phyloP scores from a whole-genome alignment of 1,140 invertebrate genomes.

The Drosophila kanapiae region DNA sequence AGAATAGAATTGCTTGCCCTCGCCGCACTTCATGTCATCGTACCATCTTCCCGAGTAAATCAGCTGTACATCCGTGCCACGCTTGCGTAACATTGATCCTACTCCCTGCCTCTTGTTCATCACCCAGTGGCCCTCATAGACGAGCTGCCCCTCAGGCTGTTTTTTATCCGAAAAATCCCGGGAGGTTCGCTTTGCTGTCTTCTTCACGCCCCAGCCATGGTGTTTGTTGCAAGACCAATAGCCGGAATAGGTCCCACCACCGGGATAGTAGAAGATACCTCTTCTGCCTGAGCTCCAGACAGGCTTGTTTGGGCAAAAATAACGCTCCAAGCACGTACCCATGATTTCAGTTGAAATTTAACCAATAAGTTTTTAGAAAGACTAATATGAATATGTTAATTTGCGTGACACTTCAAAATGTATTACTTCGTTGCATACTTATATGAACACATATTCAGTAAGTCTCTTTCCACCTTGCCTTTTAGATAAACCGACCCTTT shows the following conservation, averaged over 20 bases:
- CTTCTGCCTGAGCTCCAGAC: conserved; percentile 59
- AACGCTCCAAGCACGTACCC: conserved; percentile 52
- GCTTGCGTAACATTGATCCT: conserved; percentile 68
- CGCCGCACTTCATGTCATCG: conserved; percentile 86
- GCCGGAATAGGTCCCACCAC: conserved; percentile 66
- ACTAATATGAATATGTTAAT: conserved; percentile 12
- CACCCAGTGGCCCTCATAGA: conserved; percentile 87
- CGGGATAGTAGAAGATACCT: conserved; percentile 60
- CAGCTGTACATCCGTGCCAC: conserved; percentile 47
- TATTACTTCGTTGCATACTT: conserved; percentile 7
- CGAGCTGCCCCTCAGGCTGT: conserved; percentile 58
- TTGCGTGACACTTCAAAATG: conserved; percentile 23
- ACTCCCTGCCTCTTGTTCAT: conserved; percentile 86
- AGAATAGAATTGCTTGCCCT: conserved; percentile 75
- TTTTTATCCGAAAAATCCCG: conserved; percentile 45
- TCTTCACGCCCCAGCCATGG: conserved; percentile 59
- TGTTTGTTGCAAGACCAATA: conserved; percentile 70
- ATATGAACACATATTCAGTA: neutral
- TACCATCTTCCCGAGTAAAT: conserved; percentile 86
- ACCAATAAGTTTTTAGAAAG: conserved; percentile 10
- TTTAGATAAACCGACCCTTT: conserved; percentile 7
- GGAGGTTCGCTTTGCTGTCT: conserved; percentile 30
- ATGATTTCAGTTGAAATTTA: conserved; percentile 45
- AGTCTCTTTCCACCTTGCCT: neutral
- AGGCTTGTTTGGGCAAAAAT: conserved; percentile 55